Conservation (phyloP, 1,140 invertebrate genomes). For the Caerostris darwini region DNA sequence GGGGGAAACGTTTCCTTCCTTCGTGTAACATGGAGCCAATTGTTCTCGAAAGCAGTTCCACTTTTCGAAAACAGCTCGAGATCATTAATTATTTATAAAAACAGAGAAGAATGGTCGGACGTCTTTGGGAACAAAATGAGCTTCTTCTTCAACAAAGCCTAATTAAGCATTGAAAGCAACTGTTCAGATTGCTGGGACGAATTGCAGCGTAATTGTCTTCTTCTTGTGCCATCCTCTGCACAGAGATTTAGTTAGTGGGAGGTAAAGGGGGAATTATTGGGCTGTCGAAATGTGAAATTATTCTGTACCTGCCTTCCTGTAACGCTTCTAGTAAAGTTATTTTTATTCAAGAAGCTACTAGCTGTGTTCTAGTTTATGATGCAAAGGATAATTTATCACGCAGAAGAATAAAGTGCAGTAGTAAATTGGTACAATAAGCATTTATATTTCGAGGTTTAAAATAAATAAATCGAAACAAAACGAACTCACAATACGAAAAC, state of each 20-base stretch:
- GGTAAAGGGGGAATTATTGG: background rate
- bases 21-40: background rate
- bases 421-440: too few species aligned
- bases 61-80: background rate
- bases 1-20: too few species aligned
- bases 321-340: too few species aligned
- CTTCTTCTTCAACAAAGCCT: too few species aligned
- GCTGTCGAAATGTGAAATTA: conserved; percentile 4
- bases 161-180: too few species aligned
- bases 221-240: background rate
- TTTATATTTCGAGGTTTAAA: background rate
- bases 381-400: too few species aligned
- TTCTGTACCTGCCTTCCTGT: too few species aligned
- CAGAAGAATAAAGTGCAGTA: too few species aligned
- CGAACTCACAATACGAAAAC: too few species aligned
- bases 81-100: conserved; percentile 67
- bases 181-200: conserved; percentile 23
- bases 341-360: background rate
- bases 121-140: conserved; percentile 40
- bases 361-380: background rate
- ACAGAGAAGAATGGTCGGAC: conserved; percentile 40
- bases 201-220: background rate
- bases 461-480: background rate
- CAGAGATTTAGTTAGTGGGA: background rate
- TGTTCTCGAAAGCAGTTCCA: conserved; percentile 33